These are phyloP conservation scores for Sebastes oblongus DNA, from an alignment of 2,797 vertebrate genomes.

Conservation along the genomic window DNA sequence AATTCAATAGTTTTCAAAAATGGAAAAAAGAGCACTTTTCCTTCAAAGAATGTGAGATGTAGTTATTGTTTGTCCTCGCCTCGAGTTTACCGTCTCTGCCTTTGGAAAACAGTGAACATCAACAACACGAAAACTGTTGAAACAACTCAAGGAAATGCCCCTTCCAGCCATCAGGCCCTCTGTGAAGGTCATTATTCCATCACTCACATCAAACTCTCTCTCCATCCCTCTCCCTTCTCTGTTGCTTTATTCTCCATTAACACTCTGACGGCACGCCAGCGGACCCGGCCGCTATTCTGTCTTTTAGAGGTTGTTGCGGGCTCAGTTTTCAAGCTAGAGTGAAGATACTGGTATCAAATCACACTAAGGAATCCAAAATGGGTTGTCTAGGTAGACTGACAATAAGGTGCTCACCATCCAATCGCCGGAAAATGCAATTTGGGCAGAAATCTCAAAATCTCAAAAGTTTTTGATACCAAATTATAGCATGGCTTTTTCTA, in stretches of 20 bases:
- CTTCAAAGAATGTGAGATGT: background rate
- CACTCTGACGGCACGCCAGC: no score
- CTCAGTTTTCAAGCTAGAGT: no score
- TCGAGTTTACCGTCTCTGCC: background rate
- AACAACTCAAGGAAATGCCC: background rate
- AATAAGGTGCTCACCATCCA: background rate
- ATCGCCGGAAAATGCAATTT: background rate
- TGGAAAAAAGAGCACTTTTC: background rate
- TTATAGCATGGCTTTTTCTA: background rate
- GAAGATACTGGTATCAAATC: no score
- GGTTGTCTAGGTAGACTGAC: background rate
- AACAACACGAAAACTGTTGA: background rate
- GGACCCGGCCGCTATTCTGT: background rate
- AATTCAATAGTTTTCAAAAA: slow-evolving; percentile 37
- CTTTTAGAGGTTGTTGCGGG: background rate
- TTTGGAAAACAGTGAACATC: background rate
- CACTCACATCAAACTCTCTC: background rate
- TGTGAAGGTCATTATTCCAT: background rate
- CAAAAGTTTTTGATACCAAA: background rate
- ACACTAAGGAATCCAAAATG: no score
- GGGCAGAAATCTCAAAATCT: background rate
- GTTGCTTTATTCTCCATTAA: background rate
- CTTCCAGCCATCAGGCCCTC: background rate
- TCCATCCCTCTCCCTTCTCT: background rate
- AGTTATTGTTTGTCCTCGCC: background rate